Base-by-base conservation (phyloP, 2,113 vertebrate species). In the Microcebus jonahi region DNA sequence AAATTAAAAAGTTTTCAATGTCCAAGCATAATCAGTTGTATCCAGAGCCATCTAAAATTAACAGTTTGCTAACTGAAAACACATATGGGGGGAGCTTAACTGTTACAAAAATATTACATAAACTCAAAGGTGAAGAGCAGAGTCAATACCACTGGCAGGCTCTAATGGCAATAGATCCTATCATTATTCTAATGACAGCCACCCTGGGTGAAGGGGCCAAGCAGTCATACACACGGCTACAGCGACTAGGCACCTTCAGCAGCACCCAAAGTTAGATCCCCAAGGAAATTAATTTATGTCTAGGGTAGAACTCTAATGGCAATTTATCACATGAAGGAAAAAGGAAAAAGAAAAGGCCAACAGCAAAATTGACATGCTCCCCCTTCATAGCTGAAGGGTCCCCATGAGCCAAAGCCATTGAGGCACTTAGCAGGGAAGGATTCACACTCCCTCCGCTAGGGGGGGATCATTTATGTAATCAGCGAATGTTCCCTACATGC, bases 351-450 rank as follows among this genome's bases (percentile, higher is more conserved):
- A 9, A 36, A 82, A 77, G 10, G 20, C 25, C 21, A 65, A 34
- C 20, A 79, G 42, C 10, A 73, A 88, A 57, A 55, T 3, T 57
- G 15, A 18, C n/a, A 15, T 6, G 9, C 31, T 55, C 3, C 17
- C 17, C 42, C 8, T 83, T 53, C n/a, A 25, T 29, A 57, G 29
- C 3, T 31, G 29, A 55, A 27, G 13, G 13, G 9, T 27, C 34
- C n/a, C n/a, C 21, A 2, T 8, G 42, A 73, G 42, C 14, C 31
- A 73, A 39, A 88, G 50, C 20, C n/a, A 75, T 2, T 0, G 3
- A 79, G 34, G 45, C 6, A 15, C 8, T 13, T 0, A 8, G 29
- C 0, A 71, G 31, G 4, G 1, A 55, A 5, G 15, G 13, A 5
- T 20, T 68, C 75, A 53, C 42, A 45, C 11, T 21, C 31, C 8